phyloP scores from a whole-genome alignment of 2,888 invertebrate species.

The Cyclophora punctaria region DNA sequence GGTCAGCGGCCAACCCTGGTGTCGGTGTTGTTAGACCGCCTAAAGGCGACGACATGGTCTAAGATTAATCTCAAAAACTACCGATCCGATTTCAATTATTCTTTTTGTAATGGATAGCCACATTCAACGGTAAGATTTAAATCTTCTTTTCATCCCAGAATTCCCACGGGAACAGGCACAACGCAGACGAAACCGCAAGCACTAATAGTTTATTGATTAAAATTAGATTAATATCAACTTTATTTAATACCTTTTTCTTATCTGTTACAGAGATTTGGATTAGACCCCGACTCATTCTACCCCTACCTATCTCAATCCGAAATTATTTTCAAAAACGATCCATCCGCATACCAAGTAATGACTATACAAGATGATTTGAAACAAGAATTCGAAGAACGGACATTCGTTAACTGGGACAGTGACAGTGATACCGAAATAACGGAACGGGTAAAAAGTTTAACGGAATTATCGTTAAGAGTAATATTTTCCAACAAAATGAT shows the following conservation, averaged over 20 bases:
- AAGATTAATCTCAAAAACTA: no score
- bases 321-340: conserved; percentile 31
- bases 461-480: conserved; percentile 37
- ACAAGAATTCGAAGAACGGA: conserved; percentile 30
- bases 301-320: conserved; percentile 34
- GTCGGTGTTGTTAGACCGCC: no score
- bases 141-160: no score
- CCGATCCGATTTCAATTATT: no score
- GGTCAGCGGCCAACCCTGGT: no score
- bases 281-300: conserved; percentile 39
- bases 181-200: no score
- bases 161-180: no score
- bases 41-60: no score
- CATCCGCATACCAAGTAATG: conserved; percentile 28
- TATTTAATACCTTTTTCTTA: background rate
- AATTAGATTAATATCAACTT: no score
- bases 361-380: conserved; percentile 24
- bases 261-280: conserved; percentile 44
- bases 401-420: conserved; percentile 44
- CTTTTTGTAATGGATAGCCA: no score
- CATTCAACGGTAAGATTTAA: no score
- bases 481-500: conserved; percentile 43
- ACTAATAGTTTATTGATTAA: no score
- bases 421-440: conserved; percentile 14
- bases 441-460: conserved; percentile 26